A percentile compares a stretch with the other conserved stretches of the same genome.
These are phyloP conservation scores for Myiothlypis coronata DNA, from an alignment of 2,797 vertebrate genomes.

Conservation along the genomic window DNA sequence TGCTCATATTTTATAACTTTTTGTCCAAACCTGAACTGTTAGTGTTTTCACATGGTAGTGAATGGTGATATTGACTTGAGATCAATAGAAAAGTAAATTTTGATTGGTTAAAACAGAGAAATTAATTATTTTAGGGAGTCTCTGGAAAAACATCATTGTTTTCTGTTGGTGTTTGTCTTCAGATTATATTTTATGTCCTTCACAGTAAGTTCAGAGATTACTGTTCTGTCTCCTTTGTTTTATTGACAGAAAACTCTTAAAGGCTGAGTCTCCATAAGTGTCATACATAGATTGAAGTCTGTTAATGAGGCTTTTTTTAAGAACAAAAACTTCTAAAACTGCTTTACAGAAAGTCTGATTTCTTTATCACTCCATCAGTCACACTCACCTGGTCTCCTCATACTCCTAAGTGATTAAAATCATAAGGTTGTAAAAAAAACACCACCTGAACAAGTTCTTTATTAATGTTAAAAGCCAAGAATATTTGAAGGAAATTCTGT, in stretches of 20 bases:
- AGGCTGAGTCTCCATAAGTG: conserved; percentile 9
- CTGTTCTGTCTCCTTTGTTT: conserved; percentile 2
- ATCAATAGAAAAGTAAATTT: conserved; percentile 6
- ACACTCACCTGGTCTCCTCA: neutral
- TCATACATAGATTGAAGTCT: neutral
- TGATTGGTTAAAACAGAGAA: neutral
- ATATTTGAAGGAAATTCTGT: neutral
- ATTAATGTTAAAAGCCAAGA: neutral
- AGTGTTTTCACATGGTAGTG: neutral
- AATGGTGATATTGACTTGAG: neutral
- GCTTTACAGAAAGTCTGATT: neutral
- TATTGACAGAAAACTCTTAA: conserved; percentile 18
- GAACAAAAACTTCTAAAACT: neutral
- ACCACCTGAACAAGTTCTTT: neutral
- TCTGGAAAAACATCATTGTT: neutral
- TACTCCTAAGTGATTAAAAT: neutral
- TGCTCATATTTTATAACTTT: neutral
- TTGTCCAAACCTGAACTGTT: neutral
- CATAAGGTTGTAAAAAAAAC: neutral
- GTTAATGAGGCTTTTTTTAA: conserved; percentile 11
- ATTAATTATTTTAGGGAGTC: neutral
- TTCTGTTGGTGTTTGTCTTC: conserved; percentile 13
- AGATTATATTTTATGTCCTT: neutral
- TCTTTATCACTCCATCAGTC: neutral
- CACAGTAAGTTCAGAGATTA: neutral